phyloP scores from a whole-genome alignment of 2,113 vertebrate genomes.

The Strix uralensis region DNA sequence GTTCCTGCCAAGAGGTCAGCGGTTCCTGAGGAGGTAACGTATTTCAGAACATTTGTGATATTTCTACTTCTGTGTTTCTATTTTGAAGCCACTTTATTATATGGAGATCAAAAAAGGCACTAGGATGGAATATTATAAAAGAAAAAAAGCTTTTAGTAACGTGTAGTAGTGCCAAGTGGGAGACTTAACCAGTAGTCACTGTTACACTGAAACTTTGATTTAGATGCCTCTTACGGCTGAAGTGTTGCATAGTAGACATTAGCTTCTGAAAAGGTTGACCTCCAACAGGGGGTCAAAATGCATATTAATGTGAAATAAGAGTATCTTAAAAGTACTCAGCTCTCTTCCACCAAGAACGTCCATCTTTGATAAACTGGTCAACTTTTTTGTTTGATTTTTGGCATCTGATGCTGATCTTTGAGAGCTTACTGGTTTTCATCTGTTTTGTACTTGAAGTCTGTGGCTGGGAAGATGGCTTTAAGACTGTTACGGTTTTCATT shows the following conservation, averaged over 20 bases:
- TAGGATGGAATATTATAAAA: neutral
- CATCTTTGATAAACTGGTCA: neutral
- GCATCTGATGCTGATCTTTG: neutral
- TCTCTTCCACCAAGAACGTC: neutral
- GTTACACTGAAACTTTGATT: neutral
- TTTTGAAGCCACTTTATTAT: neutral
- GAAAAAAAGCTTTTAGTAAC: neutral
- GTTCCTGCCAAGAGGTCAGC: constrained; percentile 85
- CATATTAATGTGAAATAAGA: neutral
- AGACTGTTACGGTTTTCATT: neutral
- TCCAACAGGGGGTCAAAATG: neutral
- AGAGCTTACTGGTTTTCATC: neutral
- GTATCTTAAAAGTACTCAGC: neutral
- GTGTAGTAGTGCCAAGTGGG: neutral
- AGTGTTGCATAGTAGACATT: neutral
- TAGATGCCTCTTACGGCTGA: neutral
- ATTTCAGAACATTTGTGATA: neutral
- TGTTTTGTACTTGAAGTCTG: neutral
- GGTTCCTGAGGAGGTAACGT: constrained; percentile 85
- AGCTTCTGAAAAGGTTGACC: neutral
- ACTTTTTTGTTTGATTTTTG: neutral
- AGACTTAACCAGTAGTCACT: neutral
- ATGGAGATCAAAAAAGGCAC: neutral
- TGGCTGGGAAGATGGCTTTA: neutral
- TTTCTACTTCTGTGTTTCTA: neutral